Evolutionary conservation across 2,797 vertebrate genomes (phyloP).

Genomic region (Rallus crepitans): DNA sequence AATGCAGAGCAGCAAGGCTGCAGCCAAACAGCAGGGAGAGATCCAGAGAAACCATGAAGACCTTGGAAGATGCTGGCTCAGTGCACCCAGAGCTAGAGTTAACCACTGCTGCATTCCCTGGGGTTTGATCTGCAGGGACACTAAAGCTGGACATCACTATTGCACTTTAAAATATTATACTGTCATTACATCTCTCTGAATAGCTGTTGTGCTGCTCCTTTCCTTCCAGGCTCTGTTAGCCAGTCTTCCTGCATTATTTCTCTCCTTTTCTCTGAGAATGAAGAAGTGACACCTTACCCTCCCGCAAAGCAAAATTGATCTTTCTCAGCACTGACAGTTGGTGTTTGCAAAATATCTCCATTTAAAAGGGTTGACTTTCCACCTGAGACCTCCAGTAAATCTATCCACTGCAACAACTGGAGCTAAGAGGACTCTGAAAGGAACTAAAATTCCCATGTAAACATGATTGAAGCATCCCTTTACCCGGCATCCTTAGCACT

Average conservation of each 20-base stretch:
- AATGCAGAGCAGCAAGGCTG: not conserved
- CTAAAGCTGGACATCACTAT: not conserved
- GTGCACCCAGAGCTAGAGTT: not conserved
- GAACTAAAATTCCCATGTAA: slow-evolving; percentile 10
- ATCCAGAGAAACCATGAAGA: not conserved
- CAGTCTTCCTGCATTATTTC: not conserved
- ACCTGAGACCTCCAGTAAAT: slow-evolving; percentile 48
- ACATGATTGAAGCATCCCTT: not conserved
- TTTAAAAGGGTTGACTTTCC: slow-evolving; percentile 56
- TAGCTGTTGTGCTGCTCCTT: not conserved
- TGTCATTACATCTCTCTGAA: not conserved
- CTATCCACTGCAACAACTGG: not conserved
- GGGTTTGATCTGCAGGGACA: accelerated
- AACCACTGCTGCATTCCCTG: not conserved
- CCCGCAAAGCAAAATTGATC: slow-evolving; percentile 40
- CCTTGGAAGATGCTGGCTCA: not conserved
- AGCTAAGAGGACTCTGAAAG: slow-evolving; percentile 13
- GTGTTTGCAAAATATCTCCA: slow-evolving; percentile 51
- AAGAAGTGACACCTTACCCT: not conserved
- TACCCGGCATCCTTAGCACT: not conserved
- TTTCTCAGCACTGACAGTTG: slow-evolving; percentile 30
- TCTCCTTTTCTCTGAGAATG: not conserved
- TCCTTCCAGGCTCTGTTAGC: not conserved
- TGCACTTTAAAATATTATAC: not conserved
- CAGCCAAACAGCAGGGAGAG: not conserved